Evolutionary conservation across 2,797 vertebrate species (phyloP).

Genomic region (Urosaurus nigricauda): DNA sequence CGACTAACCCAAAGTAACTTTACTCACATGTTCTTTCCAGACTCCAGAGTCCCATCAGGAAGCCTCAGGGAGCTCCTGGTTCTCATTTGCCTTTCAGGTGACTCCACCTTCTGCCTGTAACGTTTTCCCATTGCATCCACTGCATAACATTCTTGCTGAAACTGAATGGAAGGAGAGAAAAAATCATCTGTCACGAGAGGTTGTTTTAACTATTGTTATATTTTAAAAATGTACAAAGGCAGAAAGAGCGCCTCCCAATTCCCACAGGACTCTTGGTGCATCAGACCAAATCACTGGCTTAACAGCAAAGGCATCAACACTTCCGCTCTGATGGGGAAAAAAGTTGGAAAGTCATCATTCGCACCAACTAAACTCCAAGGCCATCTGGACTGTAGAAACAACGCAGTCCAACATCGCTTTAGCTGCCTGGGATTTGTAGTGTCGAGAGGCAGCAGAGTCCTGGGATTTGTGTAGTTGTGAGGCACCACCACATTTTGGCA

Average conservation of each 20-base stretch:
- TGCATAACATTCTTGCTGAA: not conserved
- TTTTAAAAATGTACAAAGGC: not conserved
- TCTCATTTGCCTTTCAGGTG: not conserved
- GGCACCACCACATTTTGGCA: too few species aligned
- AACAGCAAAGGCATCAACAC: constrained; percentile 39
- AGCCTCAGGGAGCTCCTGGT: too few species aligned
- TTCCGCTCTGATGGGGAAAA: constrained; percentile 41
- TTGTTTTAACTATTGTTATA: too few species aligned
- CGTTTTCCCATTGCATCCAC: not conserved
- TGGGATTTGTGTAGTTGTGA: too few species aligned
- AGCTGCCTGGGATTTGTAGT: too few species aligned
- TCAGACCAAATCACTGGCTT: constrained; percentile 53
- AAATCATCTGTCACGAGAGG: not conserved
- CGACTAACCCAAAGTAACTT: too few species aligned
- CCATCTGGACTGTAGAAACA: too few species aligned
- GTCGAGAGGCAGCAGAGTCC: too few species aligned
- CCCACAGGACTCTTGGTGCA: not conserved
- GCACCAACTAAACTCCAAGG: constrained; percentile 1
- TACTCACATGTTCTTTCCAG: constrained; percentile 2
- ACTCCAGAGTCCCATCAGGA: too few species aligned
- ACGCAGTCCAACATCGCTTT: too few species aligned
- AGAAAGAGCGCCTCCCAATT: too few species aligned
- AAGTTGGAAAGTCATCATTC: constrained; percentile 33
- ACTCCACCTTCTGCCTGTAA: not conserved
- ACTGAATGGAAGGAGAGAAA: not conserved